Conservation (phyloP, 2,888 invertebrate species). For the Tupiocoris notatus region DNA sequence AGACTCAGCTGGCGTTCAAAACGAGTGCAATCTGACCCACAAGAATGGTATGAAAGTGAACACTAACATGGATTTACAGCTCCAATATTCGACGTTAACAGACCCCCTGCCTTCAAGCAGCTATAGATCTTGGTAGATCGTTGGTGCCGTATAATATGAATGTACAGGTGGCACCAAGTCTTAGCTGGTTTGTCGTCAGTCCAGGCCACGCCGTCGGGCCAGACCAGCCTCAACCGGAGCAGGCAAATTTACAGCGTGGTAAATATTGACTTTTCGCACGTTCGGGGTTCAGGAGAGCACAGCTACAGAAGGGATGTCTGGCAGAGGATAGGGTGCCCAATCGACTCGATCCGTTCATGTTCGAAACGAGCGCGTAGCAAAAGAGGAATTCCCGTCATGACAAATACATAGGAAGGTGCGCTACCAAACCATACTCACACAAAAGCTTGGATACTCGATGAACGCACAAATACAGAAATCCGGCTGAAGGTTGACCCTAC, state of each 20-base stretch:
- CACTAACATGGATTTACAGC: slow-evolving; percentile 36
- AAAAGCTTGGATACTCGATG: not conserved
- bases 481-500: slow-evolving; percentile 28
- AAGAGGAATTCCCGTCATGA: not conserved
- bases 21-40: not conserved
- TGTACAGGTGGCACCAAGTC: not conserved
- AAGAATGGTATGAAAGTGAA: too few relatives aligned
- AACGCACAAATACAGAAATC: not conserved
- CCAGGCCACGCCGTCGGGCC: too few relatives aligned
- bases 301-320: too few relatives aligned
- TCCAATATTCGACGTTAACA: slow-evolving; percentile 23
- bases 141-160: not conserved
- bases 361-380: too few relatives aligned
- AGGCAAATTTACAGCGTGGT: slow-evolving; percentile 31
- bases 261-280: slow-evolving; percentile 40
- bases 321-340: slow-evolving; percentile 14
- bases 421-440: too few relatives aligned
- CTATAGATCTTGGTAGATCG: not conserved
- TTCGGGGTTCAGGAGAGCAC: too few relatives aligned
- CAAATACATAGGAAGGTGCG: too few relatives aligned
- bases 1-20: too few relatives aligned
- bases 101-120: not conserved
- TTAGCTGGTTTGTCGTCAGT: not conserved
- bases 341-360: not conserved
- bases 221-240: too few relatives aligned